Conservation (phyloP, 2,113 vertebrate genomes). For the Cephalopterus ornatus region DNA sequence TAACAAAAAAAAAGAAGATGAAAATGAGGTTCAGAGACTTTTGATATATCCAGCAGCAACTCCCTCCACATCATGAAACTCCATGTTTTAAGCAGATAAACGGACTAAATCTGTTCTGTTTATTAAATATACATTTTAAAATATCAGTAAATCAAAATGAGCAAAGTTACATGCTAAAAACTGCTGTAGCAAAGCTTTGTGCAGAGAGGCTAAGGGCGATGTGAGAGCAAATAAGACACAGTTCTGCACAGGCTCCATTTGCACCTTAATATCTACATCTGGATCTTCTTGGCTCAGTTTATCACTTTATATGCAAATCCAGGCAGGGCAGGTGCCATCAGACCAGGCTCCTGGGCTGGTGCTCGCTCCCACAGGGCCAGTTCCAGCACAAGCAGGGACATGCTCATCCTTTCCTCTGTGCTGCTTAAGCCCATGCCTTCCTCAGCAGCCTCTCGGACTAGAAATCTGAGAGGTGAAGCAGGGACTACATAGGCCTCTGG, state of each 20-base stretch:
- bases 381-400: background rate
- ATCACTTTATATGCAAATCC: background rate
- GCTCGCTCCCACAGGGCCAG: background rate
- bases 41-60: background rate
- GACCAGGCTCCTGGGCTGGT: background rate
- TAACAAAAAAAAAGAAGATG: background rate
- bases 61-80: fast-evolving
- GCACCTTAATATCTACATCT: fast-evolving
- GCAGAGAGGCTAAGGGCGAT: background rate
- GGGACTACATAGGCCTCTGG: background rate
- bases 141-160: background rate
- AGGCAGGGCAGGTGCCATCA: background rate
- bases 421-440: background rate
- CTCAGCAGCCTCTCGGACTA: background rate
- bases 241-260: background rate
- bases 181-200: background rate
- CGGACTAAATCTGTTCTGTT: background rate
- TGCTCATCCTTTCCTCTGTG: background rate
- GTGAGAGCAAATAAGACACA: background rate
- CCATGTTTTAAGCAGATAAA: background rate
- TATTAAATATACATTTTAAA: background rate
- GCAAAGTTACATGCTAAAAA: background rate
- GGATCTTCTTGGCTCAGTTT: background rate
- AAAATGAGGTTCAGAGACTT: background rate
- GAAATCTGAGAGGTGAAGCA: background rate